Evolutionary conservation across 2,888 invertebrate species (phyloP), one percentile per base, ranked within the genome.

Genomic region (Amphipyra berbera): DNA sequence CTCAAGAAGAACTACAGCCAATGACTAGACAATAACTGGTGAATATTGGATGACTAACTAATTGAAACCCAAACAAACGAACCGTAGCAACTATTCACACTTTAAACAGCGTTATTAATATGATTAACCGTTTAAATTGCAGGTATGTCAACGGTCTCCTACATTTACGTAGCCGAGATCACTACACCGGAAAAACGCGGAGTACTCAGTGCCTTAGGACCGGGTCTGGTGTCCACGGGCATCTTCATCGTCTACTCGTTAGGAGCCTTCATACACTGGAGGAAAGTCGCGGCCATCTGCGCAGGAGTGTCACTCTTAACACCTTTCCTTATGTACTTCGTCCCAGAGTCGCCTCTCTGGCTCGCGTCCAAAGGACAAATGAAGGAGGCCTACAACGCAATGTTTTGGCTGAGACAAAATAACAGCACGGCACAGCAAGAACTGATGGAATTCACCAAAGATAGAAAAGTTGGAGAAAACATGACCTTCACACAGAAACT

Each of bases 341-440:
- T 96, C 0, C 97, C 97, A 0, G 97, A 97, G 82, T 96, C 96
- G 9, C 97, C 97, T 0, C 93, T 96, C 0, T 97, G 97, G 96
- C 88, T 97, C 0, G 95, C 96, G 0, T 96, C 96, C 0, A 95
- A 95, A 63, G 96, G 96, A 0, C 94, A 96, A 63, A 94, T 95
- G 84, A 93, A 95, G 50, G 95, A 96, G 82, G 96, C 96, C 0
- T 96, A 96, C 81, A 93, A 95, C 56, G 93, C 96, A 0, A 94
- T 97, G 86, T 90, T 96, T 30, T 97, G 96, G 96, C 90, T 97
- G 1, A 89, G 96, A 49, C 95, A 96, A 48, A 96, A 96, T 79
- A 96, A 96, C 73, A 95, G 93, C 58, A 88, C 95, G 6, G 96
- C 96, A 0, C 96, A 97, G 69, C 95, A 95, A 53, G 97, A 97